Conservation (phyloP, 2,797 vertebrate genomes). For the Agapornis canus region DNA sequence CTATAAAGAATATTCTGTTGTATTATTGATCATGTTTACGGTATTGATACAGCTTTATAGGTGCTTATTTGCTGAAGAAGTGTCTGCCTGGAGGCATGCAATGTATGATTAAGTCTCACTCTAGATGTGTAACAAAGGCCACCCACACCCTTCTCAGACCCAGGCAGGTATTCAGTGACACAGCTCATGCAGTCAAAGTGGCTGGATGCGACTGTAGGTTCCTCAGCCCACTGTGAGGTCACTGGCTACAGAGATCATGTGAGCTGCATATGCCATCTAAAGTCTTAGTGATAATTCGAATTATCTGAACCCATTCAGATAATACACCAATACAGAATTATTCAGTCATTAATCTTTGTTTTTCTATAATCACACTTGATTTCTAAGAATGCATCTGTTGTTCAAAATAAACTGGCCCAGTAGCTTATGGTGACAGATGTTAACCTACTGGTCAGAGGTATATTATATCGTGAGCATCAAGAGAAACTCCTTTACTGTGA, state of each 20-base stretch:
- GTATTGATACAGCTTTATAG: background rate
- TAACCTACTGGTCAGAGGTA: background rate
- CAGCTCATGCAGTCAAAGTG: background rate
- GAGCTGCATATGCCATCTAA: background rate
- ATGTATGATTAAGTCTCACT: background rate
- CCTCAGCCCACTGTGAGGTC: background rate
- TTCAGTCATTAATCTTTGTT: background rate
- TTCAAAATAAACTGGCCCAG: background rate
- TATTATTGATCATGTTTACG: background rate
- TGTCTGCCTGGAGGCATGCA: slow-evolving; percentile 2
- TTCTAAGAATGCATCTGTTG: background rate
- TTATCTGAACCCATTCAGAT: background rate
- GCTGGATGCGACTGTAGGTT: background rate
- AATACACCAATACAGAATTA: background rate
- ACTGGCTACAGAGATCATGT: background rate
- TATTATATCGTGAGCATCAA: too few relatives aligned
- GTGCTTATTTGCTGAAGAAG: background rate
- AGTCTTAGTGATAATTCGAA: background rate
- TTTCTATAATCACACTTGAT: background rate
- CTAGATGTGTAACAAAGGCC: slow-evolving; percentile 36
- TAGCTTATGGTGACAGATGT: background rate
- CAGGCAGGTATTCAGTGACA: background rate
- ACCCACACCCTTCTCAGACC: slow-evolving; percentile 24
- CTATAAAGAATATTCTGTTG: slow-evolving; percentile 8
- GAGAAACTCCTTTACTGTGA: too few relatives aligned